These are phyloP conservation scores for Pemphigus obesinymphae DNA, from an alignment of 1,140 invertebrate genomes.

Conservation along the genomic window DNA sequence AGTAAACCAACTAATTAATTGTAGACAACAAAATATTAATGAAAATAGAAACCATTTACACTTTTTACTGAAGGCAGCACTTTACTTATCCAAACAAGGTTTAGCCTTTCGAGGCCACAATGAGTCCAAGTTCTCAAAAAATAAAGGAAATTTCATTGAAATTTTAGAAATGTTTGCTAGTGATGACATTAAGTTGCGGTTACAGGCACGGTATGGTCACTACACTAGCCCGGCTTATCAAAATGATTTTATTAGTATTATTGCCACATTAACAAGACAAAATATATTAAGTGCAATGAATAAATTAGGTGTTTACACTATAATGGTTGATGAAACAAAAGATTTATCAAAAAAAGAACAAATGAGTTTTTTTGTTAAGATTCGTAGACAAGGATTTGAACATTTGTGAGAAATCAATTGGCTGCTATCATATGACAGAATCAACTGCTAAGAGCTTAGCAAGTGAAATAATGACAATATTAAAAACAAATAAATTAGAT, in stretches of 20 bases:
- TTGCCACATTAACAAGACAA: background rate
- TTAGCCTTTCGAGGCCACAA: background rate
- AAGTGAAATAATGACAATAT: background rate
- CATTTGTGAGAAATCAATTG: too few relatives aligned
- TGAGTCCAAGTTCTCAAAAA: background rate
- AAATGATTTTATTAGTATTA: conserved; percentile 10
- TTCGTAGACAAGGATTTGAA: too few relatives aligned
- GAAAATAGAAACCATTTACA: background rate
- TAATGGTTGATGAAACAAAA: conserved; percentile 6
- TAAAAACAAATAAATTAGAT: background rate
- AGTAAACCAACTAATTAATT: too few relatives aligned
- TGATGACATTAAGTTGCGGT: background rate
- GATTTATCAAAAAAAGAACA: background rate
- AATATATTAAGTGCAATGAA: background rate
- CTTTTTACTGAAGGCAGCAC: background rate
- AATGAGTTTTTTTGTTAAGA: too few relatives aligned
- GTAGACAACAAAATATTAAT: background rate
- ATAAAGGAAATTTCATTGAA: too few relatives aligned
- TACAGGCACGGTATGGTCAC: background rate
- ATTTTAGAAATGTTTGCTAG: background rate
- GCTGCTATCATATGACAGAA: too few relatives aligned
- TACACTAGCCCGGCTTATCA: background rate
- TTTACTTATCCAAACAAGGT: background rate
- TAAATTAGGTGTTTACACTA: background rate
- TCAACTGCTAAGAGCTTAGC: too few relatives aligned